phyloP scores from a whole-genome alignment of 2,888 invertebrate genomes.

The Lydus trimaculatus region DNA sequence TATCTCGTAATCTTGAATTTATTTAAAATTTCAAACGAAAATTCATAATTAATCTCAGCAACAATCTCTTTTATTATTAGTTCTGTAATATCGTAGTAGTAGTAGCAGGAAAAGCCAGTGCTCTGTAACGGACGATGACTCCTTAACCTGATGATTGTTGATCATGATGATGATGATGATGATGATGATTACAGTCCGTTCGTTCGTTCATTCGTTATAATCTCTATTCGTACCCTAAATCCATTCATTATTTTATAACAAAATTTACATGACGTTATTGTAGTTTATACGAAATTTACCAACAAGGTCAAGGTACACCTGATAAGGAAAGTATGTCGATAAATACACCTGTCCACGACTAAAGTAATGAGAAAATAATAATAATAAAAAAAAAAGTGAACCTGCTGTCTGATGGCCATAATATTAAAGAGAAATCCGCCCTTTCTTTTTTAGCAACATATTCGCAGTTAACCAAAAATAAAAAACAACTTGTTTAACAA shows the following conservation, averaged over 20 bases:
- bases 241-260: neutral
- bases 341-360: neutral
- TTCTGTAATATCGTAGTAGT: slow-evolving; percentile 15
- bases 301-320: neutral
- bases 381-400: neutral
- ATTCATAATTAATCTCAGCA: neutral
- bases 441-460: neutral
- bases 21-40: neutral
- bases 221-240: neutral
- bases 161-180: neutral
- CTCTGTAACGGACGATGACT: slow-evolving; percentile 35
- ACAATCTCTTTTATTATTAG: neutral
- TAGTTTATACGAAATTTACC: neutral
- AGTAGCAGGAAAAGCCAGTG: slow-evolving; percentile 37
- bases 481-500: neutral
- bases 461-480: too few relatives aligned
- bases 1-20: neutral
- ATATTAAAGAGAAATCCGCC: neutral
- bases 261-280: neutral
- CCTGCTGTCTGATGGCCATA: neutral
- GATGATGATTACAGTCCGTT: neutral
- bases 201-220: neutral
- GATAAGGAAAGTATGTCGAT: slow-evolving; percentile 1
- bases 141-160: slow-evolving; percentile 14
- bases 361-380: neutral